These are phyloP conservation scores for Drosophila rellima DNA, from an alignment of 2,888 invertebrate species.

Conservation along the genomic window DNA sequence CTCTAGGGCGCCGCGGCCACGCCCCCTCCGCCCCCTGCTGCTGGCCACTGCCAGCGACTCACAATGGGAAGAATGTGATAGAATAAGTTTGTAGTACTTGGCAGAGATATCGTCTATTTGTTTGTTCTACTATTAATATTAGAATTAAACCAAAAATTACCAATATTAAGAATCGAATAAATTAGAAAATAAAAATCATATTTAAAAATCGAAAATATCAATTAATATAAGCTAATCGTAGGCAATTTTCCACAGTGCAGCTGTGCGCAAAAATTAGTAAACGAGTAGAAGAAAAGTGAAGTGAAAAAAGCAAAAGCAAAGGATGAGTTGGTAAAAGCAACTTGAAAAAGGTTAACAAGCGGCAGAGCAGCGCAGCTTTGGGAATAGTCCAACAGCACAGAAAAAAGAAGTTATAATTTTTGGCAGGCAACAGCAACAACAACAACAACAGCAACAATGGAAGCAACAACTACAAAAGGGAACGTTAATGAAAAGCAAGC, in stretches of 20 bases:
- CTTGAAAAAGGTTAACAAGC: constrained; percentile 79
- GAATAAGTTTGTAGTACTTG: too few species aligned
- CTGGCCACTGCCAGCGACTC: constrained; percentile 34
- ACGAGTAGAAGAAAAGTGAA: constrained; percentile 42
- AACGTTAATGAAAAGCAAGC: constrained; percentile 81
- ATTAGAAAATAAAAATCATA: neutral
- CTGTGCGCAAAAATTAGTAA: constrained; percentile 70
- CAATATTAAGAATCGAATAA: too few species aligned
- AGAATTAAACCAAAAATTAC: too few species aligned
- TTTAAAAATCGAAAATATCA: neutral
- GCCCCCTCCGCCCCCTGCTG: constrained; percentile 24
- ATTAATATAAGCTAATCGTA: neutral
- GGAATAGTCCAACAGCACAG: constrained; percentile 50
- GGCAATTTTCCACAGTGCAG: constrained; percentile 14
- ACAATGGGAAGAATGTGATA: neutral
- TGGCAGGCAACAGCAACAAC: constrained; percentile 32
- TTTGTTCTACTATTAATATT: too few species aligned
- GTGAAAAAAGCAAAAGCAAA: constrained; percentile 8
- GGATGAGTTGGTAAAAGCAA: constrained; percentile 45
- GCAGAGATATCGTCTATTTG: too few species aligned
- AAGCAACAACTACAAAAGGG: constrained; percentile 38
- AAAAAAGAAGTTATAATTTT: constrained; percentile 51
- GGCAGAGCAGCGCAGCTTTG: constrained; percentile 50
- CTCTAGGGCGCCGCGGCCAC: constrained; percentile 58
- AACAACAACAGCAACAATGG: constrained; percentile 35